phyloP scores from a whole-genome alignment of 2,888 invertebrate genomes.

The Helobdella robusta region DNA sequence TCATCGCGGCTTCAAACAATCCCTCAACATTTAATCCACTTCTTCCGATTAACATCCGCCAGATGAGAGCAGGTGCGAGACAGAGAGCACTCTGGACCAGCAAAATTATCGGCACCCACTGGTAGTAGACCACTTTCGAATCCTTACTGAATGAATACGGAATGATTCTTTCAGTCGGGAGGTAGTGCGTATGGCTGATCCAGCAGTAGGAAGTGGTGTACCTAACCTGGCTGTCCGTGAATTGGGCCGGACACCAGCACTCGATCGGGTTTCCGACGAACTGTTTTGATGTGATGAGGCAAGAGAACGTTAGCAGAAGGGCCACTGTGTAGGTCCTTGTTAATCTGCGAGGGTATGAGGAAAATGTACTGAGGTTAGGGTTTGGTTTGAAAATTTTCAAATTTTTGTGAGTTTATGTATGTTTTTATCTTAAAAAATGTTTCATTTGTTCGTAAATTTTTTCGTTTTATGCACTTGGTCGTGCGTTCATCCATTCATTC shows the following conservation, averaged over 20 bases:
- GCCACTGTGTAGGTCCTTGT: slow-evolving; percentile 16
- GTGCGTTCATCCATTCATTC: too few species aligned
- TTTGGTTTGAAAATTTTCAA: too few species aligned
- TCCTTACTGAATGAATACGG: slow-evolving; percentile 11
- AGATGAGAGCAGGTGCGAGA: slow-evolving; percentile 12
- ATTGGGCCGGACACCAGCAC: slow-evolving; percentile 28
- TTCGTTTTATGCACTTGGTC: too few species aligned
- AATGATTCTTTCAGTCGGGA: slow-evolving; percentile 18
- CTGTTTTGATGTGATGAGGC: slow-evolving; percentile 25
- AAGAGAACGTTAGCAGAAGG: slow-evolving; percentile 7
- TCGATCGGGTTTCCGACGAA: slow-evolving; percentile 23
- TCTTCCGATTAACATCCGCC: slow-evolving; percentile 10
- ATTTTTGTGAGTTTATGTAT: too few species aligned
- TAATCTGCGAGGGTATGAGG: too few species aligned
- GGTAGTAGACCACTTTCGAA: slow-evolving; percentile 22
- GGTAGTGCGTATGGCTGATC: slow-evolving; percentile 26
- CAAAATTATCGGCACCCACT: slow-evolving; percentile 27
- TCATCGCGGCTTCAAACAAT: slow-evolving; percentile 18
- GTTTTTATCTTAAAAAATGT: too few species aligned
- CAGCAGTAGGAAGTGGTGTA: slow-evolving; percentile 27
- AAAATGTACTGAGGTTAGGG: too few species aligned
- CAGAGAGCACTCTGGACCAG: slow-evolving; percentile 18
- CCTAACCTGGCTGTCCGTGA: slow-evolving; percentile 25
- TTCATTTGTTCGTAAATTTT: too few species aligned
- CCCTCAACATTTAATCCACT: slow-evolving; percentile 17